phyloP scores from a whole-genome alignment of 2,797 vertebrate species.

The Octomys mimax region DNA sequence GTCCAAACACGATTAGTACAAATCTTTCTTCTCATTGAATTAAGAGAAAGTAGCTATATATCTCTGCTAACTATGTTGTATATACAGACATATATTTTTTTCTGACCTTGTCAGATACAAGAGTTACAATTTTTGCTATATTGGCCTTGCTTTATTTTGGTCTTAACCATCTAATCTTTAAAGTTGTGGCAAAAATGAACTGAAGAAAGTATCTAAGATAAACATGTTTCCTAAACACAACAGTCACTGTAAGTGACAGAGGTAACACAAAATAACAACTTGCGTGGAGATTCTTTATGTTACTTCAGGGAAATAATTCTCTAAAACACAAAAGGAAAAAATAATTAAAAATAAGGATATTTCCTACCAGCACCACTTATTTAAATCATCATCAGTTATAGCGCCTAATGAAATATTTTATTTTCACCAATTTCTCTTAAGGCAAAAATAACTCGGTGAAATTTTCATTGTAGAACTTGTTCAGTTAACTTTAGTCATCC shows the following conservation, averaged over 20 bases:
- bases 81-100: no score
- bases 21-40: no score
- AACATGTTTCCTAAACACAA: neutral
- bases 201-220: neutral
- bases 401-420: slow-evolving; percentile 3
- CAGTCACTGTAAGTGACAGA: neutral
- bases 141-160: no score
- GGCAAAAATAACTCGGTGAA: neutral
- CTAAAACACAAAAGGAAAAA: neutral
- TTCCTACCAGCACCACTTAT: neutral
- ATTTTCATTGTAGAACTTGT: slow-evolving; percentile 1
- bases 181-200: neutral
- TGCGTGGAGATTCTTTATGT: neutral
- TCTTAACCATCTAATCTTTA: neutral
- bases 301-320: slow-evolving; percentile 28
- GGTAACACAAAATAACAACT: neutral
- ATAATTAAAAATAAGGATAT: neutral
- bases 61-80: no score
- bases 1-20: no score
- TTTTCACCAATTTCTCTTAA: slow-evolving; percentile 49
- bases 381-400: slow-evolving; percentile 13
- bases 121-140: no score
- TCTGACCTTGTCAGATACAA: no score
- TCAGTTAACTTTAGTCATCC: neutral
- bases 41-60: no score